These are phyloP conservation scores for Polypedilum pembai DNA, from an alignment of 1,140 invertebrate species.

Conservation along the genomic window DNA sequence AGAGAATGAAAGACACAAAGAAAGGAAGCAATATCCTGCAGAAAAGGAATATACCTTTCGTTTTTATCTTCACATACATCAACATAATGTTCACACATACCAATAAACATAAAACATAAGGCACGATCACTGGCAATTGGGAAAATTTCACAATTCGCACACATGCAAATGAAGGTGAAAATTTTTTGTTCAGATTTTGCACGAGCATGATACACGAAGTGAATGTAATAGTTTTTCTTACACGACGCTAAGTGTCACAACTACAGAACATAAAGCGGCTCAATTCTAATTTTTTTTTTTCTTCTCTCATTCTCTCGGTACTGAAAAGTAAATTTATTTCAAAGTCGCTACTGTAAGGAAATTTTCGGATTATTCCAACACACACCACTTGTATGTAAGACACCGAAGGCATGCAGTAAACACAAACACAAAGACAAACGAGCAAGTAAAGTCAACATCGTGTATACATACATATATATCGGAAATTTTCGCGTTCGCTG, in stretches of 20 bases:
- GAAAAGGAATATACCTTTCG: background rate
- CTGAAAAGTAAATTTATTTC: background rate
- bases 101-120: background rate
- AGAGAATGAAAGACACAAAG: background rate
- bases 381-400: background rate
- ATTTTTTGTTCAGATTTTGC: background rate
- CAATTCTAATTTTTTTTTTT: background rate
- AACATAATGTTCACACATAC: background rate
- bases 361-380: background rate
- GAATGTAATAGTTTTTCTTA: conserved; percentile 7
- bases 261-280: background rate
- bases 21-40: conserved; percentile 4
- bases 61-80: background rate
- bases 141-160: background rate
- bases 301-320: background rate
- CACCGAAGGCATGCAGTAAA: background rate
- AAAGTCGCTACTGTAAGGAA: conserved; percentile 5
- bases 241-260: conserved; percentile 16
- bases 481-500: conserved; percentile 15
- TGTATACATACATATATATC: background rate
- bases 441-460: background rate
- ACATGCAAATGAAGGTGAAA: background rate
- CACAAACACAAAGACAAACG: background rate
- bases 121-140: background rate
- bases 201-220: background rate